phyloP scores from a whole-genome alignment of 2,113 vertebrate species.

The Rhinolophus ferrumequinum region DNA sequence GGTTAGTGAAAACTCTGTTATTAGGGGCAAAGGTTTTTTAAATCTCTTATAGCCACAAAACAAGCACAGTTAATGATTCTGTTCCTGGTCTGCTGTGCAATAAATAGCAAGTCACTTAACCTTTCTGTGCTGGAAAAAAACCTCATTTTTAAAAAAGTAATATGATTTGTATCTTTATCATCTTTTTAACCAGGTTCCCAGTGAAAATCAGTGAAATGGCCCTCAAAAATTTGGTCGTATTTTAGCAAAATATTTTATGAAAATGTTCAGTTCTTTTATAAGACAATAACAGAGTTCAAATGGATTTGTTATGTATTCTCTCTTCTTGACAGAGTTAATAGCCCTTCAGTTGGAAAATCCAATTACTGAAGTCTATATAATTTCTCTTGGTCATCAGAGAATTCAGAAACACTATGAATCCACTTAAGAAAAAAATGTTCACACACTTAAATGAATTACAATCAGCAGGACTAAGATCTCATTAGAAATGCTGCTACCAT shows the following conservation, averaged over 20 bases:
- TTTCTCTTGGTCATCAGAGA: constrained; percentile 59
- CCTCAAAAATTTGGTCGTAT: neutral
- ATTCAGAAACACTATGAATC: constrained; percentile 62
- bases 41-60: neutral
- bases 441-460: constrained; percentile 66
- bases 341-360: constrained; percentile 36
- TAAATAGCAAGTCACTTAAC: neutral
- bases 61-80: neutral
- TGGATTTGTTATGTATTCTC: neutral
- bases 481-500: constrained; percentile 46
- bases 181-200: neutral
- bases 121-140: neutral
- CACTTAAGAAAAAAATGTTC: constrained; percentile 47
- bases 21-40: neutral
- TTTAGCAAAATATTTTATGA: constrained; percentile 44
- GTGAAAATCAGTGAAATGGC: neutral
- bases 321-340: constrained; percentile 39
- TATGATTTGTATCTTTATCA: neutral
- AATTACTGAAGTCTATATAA: constrained; percentile 25
- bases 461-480: constrained; percentile 28
- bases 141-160: constrained; percentile 16
- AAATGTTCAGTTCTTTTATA: neutral
- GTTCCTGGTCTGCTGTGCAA: neutral
- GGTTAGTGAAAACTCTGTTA: neutral
- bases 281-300: constrained; percentile 26